Percentiles rank a stretch among this genome's conserved stretches.
These are phyloP conservation scores for Arge pagana DNA, from an alignment of 2,888 invertebrate genomes.

Conservation along the genomic window DNA sequence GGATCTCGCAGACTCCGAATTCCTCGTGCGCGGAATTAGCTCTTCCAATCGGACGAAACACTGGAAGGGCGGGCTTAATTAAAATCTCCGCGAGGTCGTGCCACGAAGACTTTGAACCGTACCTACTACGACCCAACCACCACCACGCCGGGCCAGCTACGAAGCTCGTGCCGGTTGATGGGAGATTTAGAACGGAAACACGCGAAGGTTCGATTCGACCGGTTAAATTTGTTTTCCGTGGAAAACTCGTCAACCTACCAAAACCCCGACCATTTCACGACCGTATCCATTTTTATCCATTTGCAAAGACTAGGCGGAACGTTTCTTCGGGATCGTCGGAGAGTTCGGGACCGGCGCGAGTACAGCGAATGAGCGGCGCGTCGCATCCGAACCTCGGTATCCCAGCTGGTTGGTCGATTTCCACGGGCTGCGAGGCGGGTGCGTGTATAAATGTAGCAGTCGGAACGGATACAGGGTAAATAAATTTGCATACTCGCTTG, in stretches of 20 bases:
- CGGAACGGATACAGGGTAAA: constrained; percentile 25
- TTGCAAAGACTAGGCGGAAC: too few species aligned
- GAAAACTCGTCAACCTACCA: too few species aligned
- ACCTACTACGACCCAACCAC: too few species aligned
- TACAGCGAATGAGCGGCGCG: too few species aligned
- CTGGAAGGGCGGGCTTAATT: constrained; percentile 58
- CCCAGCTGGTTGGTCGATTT: constrained; percentile 11
- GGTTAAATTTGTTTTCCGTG: too few species aligned
- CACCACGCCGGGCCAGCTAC: constrained; percentile 35
- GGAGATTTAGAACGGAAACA: constrained; percentile 46
- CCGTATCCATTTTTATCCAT: too few species aligned
- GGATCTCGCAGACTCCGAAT: constrained; percentile 45
- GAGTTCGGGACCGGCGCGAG: too few species aligned
- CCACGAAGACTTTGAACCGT: constrained; percentile 25
- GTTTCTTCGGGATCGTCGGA: too few species aligned
- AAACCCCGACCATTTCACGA: too few species aligned
- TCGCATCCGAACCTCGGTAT: too few species aligned
- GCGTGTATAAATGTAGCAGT: too few species aligned
- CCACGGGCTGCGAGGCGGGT: constrained; percentile 8
- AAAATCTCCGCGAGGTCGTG: constrained; percentile 51
- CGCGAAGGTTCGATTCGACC: constrained; percentile 46
- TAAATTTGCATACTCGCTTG: constrained; percentile 55
- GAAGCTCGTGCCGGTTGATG: constrained; percentile 26
- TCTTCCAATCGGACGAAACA: constrained; percentile 56
- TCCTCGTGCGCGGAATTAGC: constrained; percentile 48